phyloP scores from a whole-genome alignment of 1,140 invertebrate genomes.

The Augochlora pura region DNA sequence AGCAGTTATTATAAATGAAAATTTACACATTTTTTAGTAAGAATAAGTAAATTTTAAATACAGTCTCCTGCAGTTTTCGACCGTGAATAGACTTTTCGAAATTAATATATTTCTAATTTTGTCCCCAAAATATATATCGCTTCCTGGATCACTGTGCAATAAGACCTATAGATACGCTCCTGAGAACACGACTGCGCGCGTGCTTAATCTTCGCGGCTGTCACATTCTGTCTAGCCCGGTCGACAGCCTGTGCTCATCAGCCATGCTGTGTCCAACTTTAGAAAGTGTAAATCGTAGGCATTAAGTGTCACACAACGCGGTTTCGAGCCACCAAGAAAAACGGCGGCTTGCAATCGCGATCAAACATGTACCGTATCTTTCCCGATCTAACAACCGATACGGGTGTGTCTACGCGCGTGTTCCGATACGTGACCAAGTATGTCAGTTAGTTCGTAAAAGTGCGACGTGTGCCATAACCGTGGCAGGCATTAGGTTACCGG shows the following conservation, averaged over 20 bases:
- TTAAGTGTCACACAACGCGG: constrained; percentile 19
- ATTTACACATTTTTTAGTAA: no score
- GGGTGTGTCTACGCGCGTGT: constrained; percentile 54
- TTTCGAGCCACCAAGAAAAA: constrained; percentile 3
- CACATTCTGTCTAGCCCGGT: constrained; percentile 42
- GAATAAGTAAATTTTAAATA: no score
- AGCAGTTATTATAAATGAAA: no score
- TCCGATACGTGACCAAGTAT: constrained; percentile 59
- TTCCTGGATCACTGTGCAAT: neutral
- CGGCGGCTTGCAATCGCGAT: constrained; percentile 16
- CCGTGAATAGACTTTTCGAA: no score
- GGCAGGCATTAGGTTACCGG: constrained; percentile 25
- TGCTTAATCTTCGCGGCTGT: constrained; percentile 41
- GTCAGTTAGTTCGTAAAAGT: constrained; percentile 50
- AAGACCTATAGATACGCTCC: constrained; percentile 19
- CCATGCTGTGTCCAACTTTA: constrained; percentile 44
- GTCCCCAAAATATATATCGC: no score
- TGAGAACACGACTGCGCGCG: constrained; percentile 35
- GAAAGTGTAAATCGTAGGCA: constrained; percentile 3
- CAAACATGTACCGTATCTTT: constrained; percentile 43
- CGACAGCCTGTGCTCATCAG: constrained; percentile 37
- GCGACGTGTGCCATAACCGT: constrained; percentile 30
- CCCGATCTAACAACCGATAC: constrained; percentile 28
- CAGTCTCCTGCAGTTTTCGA: no score
- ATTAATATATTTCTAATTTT: no score